Conservation (phyloP, 2,797 vertebrate genomes). For the Sebastiscus tertius region DNA sequence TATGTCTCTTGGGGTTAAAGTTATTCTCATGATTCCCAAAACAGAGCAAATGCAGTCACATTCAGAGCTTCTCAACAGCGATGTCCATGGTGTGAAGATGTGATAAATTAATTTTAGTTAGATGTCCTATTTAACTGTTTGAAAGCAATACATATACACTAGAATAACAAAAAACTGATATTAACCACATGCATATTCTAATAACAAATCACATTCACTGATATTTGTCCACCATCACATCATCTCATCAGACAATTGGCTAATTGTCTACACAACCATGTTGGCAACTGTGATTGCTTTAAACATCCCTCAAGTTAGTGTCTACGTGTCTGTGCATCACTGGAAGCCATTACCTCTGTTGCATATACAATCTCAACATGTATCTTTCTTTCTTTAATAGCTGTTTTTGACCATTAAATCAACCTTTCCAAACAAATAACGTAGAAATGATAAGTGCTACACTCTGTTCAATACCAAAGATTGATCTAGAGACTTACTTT, state of each 20-base stretch:
- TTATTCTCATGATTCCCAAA: background rate
- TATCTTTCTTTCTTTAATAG: background rate
- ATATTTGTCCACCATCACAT: background rate
- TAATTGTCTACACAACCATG: background rate
- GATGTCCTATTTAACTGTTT: background rate
- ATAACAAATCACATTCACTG: background rate
- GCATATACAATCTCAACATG: background rate
- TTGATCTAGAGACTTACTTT: constrained; percentile 20
- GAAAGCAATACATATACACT: background rate
- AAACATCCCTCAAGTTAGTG: no score
- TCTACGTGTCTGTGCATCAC: background rate
- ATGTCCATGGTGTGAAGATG: background rate
- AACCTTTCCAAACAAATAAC: background rate
- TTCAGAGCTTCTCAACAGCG: background rate
- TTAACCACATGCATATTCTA: background rate
- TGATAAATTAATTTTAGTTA: background rate
- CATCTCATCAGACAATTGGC: no score
- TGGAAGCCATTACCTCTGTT: background rate
- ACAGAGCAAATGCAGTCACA: background rate
- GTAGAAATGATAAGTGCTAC: background rate
- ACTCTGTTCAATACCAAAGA: background rate
- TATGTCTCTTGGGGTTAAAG: no score
- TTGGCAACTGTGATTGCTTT: background rate
- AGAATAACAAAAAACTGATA: background rate
- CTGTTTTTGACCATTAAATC: background rate